Evolutionary conservation across 2,797 vertebrate genomes (phyloP).

Genomic region (Morelia viridis): DNA sequence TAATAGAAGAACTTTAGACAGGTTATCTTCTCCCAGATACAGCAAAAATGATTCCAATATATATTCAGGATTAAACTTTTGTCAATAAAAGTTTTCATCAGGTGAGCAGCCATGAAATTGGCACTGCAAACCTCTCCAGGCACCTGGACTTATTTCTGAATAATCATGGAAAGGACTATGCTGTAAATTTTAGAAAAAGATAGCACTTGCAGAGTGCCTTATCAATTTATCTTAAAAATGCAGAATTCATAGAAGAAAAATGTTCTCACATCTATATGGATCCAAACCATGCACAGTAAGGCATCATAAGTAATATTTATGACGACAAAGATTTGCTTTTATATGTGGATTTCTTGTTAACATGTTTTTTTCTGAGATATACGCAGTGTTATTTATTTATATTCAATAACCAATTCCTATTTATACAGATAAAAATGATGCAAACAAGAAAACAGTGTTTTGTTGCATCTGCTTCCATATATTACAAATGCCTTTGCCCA

Average conservation of each 20-base stretch:
- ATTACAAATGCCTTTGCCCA: background rate
- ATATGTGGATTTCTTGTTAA: background rate
- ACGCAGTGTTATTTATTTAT: background rate
- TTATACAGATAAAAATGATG: background rate
- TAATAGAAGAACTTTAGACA: background rate
- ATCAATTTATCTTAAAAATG: background rate
- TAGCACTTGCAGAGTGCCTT: background rate
- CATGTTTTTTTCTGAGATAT: background rate
- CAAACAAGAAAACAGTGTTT: background rate
- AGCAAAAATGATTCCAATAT: background rate
- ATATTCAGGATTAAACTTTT: background rate
- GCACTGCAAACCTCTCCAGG: background rate
- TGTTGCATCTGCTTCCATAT: background rate
- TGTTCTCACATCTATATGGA: background rate
- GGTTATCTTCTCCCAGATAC: background rate
- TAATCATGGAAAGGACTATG: background rate
- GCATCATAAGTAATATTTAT: background rate
- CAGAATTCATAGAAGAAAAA: background rate
- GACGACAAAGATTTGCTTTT: background rate
- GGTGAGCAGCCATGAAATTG: background rate
- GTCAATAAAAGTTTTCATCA: background rate
- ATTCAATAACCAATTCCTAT: background rate
- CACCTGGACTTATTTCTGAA: background rate
- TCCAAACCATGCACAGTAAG: background rate
- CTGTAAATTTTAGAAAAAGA: background rate